A percentile compares a stretch with the other conserved stretches of the same genome.
Evolutionary conservation across 2,888 invertebrate genomes (phyloP).

Genomic region (Uropetala carovei): DNA sequence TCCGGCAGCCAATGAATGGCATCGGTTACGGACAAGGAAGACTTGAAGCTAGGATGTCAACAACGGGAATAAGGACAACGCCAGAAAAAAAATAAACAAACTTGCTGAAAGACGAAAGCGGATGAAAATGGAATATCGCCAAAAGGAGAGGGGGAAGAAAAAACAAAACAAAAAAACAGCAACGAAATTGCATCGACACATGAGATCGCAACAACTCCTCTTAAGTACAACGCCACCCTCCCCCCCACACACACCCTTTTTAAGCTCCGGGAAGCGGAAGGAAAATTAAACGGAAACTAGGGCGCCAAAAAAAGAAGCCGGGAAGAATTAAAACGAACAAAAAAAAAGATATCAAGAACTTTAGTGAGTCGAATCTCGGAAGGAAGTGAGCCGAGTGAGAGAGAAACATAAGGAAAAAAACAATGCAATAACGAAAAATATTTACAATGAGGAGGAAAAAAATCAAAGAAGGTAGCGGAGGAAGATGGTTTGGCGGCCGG

Average conservation of each 20-base stretch:
- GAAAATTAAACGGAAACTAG: background rate
- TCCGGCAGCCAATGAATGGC: background rate
- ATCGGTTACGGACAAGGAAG: background rate
- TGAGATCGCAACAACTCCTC: background rate
- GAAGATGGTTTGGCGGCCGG: no score
- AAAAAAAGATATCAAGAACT: no score
- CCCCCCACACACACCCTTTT: background rate
- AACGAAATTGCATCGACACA: background rate
- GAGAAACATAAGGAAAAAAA: background rate
- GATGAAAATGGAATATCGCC: background rate
- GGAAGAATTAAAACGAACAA: no score
- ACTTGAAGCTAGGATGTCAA: background rate
- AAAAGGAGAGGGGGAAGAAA: background rate
- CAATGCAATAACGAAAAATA: conserved; percentile 46
- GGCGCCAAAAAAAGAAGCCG: background rate
- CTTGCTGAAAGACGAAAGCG: background rate
- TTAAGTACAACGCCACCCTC: background rate
- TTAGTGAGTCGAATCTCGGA: no score
- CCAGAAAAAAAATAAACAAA: background rate
- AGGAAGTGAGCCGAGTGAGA: background rate
- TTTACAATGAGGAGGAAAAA: background rate
- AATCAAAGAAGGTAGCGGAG: background rate
- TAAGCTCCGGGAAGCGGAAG: background rate
- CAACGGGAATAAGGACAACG: background rate
- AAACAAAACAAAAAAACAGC: no score